A percentile compares a stretch with the other conserved stretches of the same genome.
These are phyloP conservation scores for Eospalax fontanierii DNA, from an alignment of 2,797 vertebrate genomes.

Conservation along the genomic window DNA sequence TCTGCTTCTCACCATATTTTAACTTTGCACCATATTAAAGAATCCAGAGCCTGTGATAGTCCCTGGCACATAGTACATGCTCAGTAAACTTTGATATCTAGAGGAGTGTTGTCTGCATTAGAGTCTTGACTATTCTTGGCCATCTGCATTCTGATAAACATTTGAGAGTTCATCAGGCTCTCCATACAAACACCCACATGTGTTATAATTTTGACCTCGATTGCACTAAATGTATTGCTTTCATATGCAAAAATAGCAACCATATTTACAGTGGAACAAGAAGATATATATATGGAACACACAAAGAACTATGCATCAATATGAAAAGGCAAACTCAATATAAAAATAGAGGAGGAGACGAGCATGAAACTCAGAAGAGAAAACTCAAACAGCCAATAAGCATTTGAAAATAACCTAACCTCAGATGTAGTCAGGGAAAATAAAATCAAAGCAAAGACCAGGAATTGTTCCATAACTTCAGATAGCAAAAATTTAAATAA, in stretches of 20 bases:
- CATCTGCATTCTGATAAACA: background rate
- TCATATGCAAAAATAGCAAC: conserved; percentile 25
- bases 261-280: conserved; percentile 9
- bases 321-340: conserved; percentile 23
- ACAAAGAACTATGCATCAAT: background rate
- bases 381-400: background rate
- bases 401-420: conserved; percentile 28
- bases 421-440: background rate
- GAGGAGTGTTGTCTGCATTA: background rate
- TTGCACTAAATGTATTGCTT: background rate
- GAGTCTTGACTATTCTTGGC: conserved; percentile 1
- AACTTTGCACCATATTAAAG: background rate
- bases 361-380: conserved; percentile 2
- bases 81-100: background rate
- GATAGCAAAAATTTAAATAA: background rate
- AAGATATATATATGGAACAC: conserved; percentile 8
- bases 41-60: background rate
- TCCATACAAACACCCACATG: background rate
- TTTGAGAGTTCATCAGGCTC: conserved; percentile 33
- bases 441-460: conserved; percentile 54
- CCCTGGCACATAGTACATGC: background rate
- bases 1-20: background rate
- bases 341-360: conserved; percentile 50
- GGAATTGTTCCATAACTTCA: background rate
- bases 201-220: conserved; percentile 15